Evolutionary conservation across 2,888 invertebrate genomes (phyloP), one percentile per base, ranked within the genome.

Genomic region (Scaptodrosophila latifasciaeformis): DNA sequence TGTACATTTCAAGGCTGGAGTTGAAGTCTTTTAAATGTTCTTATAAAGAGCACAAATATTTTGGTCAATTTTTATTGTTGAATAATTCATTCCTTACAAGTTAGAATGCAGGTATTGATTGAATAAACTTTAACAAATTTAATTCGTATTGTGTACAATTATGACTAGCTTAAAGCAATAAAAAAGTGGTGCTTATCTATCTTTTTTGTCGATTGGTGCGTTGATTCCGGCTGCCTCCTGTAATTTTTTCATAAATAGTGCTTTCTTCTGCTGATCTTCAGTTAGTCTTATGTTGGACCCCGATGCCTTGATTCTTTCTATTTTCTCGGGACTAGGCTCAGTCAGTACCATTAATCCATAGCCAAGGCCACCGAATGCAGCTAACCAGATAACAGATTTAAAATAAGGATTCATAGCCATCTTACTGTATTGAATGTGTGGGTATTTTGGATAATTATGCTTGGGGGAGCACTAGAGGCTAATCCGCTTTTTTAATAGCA

Each of bases 331-430:
- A 81, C 84, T 89, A 75, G 86, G 90, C 78, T 86, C 68, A 76
- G 89, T 87, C 77, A 90, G 76, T 80, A 88, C 82, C 86, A 91
- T 87, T 56, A 92, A 86, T 66, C 86, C 87, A 83, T 90, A 92
- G 68, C 91, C 91, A 58, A 91, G 62, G 67, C 89, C 89, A 81
- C 90, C 89, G 71, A 88, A 89, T 58, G 89, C 88, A 76, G 88
- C 82, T 82, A 91, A 86, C 89, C 90, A 91, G 83, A 91, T 86
- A 49, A 87, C 53, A 29, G 89, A 89, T 72, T 87, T 86, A 42
- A 87, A 54, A 63, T 86, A 85, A 15, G 74, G 75, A 71, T 81
- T 80, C 65, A 67, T 62, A 52, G 83, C 80, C 86, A 86, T 87
- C 49, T 74, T 49, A 47, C 34, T 17, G 19, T 27, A n/a, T n/a